These are phyloP conservation scores for Pelmatolapia mariae DNA, from an alignment of 2,113 vertebrate species.

Conservation along the genomic window DNA sequence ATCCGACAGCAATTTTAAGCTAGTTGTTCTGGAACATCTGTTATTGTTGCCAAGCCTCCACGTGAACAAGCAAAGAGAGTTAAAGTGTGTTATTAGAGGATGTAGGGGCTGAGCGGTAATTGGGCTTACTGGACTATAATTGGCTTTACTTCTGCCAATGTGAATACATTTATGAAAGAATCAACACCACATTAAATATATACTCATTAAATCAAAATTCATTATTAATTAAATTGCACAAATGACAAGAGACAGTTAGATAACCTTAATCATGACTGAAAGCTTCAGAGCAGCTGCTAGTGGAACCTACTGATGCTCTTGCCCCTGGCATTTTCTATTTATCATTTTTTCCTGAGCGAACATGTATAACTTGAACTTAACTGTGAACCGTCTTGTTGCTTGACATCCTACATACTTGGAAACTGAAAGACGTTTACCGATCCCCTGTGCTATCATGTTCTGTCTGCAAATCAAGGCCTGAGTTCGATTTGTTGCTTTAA, in stretches of 20 bases:
- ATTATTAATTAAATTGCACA: background rate
- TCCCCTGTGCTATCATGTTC: background rate
- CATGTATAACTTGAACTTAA: background rate
- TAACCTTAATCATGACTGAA: background rate
- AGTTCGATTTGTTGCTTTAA: constrained; percentile 28
- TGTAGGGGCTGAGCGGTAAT: background rate
- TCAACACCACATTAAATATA: background rate
- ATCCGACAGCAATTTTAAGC: background rate
- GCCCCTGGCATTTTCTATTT: background rate
- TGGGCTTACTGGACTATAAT: background rate
- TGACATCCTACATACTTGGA: background rate
- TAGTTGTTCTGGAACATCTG: background rate
- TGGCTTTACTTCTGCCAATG: background rate
- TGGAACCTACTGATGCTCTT: background rate
- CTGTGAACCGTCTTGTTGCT: background rate
- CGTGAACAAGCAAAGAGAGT: background rate
- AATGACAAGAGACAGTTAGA: background rate
- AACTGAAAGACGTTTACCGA: background rate
- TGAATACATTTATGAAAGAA: background rate
- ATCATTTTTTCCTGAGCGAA: background rate
- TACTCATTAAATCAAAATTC: background rate
- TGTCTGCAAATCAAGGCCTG: background rate
- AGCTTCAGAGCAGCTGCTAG: background rate
- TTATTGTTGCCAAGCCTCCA: background rate
- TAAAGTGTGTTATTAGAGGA: background rate